These are phyloP conservation scores for Sphinx pinastri DNA, from an alignment of 2,888 invertebrate genomes.

Conservation along the genomic window DNA sequence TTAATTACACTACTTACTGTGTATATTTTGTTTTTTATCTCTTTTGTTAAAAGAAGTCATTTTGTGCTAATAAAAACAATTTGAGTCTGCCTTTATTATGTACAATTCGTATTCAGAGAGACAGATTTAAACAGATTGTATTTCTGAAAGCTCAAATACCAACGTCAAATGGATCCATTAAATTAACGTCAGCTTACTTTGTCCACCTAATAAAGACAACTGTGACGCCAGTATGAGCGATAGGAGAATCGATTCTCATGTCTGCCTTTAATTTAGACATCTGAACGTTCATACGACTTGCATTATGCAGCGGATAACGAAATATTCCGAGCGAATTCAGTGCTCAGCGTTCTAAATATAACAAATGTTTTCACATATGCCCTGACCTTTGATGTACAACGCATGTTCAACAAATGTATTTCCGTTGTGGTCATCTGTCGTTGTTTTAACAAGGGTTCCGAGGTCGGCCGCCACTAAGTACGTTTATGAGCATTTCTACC, in stretches of 20 bases:
- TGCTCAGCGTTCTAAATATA: conserved; percentile 53
- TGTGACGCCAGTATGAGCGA: not conserved
- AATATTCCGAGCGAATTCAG: conserved; percentile 34
- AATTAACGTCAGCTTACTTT: conserved; percentile 12
- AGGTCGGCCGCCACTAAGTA: conserved; percentile 32
- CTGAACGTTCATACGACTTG: conserved; percentile 23
- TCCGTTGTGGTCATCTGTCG: conserved; percentile 61
- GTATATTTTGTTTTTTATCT: not conserved
- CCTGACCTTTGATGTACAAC: conserved; percentile 58
- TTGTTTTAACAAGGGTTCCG: conserved; percentile 51
- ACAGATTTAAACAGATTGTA: not conserved
- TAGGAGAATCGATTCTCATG: conserved; percentile 12
- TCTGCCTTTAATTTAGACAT: conserved; percentile 23
- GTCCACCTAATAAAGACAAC: conserved; percentile 8
- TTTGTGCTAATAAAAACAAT: not conserved
- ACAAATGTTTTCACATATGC: conserved; percentile 49
- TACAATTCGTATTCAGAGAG: not conserved
- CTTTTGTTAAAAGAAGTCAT: not conserved
- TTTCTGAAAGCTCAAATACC: conserved; percentile 3
- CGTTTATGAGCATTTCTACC: conserved; percentile 34
- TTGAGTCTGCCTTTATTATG: not conserved
- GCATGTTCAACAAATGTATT: conserved; percentile 55
- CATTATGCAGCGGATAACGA: conserved; percentile 31
- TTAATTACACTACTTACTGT: conserved; percentile 20
- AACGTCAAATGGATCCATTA: conserved; percentile 8